Conservation (phyloP, 2,113 vertebrate species). For the Malurus elegans region DNA sequence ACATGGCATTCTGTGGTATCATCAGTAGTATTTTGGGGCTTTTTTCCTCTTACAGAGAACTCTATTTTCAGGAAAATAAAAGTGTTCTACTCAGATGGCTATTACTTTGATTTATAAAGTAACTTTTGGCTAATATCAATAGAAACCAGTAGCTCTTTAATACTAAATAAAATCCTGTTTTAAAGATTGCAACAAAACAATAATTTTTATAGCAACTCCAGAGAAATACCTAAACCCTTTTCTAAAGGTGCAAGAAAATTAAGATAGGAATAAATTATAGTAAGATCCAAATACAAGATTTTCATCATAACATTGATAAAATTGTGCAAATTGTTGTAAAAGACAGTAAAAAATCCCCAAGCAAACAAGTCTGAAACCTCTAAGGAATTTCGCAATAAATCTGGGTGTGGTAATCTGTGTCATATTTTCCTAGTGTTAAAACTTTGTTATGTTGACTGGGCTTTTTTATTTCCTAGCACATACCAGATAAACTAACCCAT, state of each 20-base stretch:
- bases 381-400: background rate
- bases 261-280: background rate
- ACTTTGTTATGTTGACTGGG: background rate
- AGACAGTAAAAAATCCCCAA: background rate
- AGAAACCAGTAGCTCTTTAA: background rate
- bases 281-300: background rate
- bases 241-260: background rate
- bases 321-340: background rate
- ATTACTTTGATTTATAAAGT: background rate
- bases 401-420: fast-evolving
- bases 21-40: fast-evolving
- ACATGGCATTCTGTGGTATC: too few relatives aligned
- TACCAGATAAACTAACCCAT: background rate
- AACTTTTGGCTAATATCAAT: background rate
- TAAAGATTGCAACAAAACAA: background rate
- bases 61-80: background rate
- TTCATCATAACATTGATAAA: background rate
- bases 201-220: background rate
- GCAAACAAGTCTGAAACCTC: background rate
- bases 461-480: background rate
- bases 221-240: background rate
- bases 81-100: background rate
- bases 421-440: background rate
- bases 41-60: background rate
- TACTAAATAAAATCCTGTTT: background rate